phyloP scores from a whole-genome alignment of 2,888 invertebrate genomes.

The Trypoxylon attenuatum region DNA sequence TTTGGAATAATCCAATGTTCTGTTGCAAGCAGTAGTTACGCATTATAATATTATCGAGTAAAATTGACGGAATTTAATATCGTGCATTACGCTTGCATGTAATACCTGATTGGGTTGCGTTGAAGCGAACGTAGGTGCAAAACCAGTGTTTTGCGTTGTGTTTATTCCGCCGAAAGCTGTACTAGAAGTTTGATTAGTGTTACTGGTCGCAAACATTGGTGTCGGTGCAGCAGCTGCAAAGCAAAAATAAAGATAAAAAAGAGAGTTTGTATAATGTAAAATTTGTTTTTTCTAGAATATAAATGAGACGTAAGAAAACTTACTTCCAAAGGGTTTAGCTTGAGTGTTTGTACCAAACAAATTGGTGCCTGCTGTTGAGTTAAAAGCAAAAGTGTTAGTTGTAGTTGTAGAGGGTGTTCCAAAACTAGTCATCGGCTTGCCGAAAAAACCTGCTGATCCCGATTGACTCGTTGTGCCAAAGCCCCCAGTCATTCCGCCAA shows the following conservation, averaged over 20 bases:
- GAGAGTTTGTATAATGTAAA: no score
- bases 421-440: slow-evolving; percentile 80
- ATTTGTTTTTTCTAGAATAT: background rate
- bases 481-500: slow-evolving; percentile 75
- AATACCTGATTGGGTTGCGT: slow-evolving; percentile 70
- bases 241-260: slow-evolving; percentile 29
- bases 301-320: slow-evolving; percentile 39
- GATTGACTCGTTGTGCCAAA: slow-evolving; percentile 78
- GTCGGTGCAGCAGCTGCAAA: slow-evolving; percentile 66
- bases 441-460: slow-evolving; percentile 80
- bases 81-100: background rate
- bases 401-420: slow-evolving; percentile 77
- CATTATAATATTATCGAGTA: no score
- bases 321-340: slow-evolving; percentile 75
- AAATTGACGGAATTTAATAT: no score
- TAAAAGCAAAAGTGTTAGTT: slow-evolving; percentile 74
- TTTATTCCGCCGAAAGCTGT: slow-evolving; percentile 67
- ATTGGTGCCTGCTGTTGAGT: slow-evolving; percentile 69
- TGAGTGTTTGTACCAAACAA: slow-evolving; percentile 73
- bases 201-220: slow-evolving; percentile 68
- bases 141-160: slow-evolving; percentile 68
- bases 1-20: slow-evolving; percentile 74
- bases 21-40: slow-evolving; percentile 30
- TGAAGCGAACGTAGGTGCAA: slow-evolving; percentile 71
- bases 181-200: slow-evolving; percentile 68